Evolutionary conservation across 2,113 vertebrate species (phyloP).

Genomic region (Perognathus longimembris): DNA sequence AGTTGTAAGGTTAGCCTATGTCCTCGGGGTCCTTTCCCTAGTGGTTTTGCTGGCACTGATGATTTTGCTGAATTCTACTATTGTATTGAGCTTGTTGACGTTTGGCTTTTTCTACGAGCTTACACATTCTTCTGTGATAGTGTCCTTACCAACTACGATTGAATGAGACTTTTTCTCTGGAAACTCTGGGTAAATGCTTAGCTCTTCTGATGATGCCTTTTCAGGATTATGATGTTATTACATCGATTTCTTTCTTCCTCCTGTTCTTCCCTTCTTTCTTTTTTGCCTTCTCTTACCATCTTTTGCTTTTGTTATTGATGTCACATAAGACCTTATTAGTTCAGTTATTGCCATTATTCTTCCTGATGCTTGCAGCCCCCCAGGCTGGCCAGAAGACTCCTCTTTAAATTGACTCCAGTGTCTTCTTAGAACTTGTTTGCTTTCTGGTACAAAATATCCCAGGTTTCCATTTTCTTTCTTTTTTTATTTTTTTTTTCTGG

Average conservation of each 20-base stretch:
- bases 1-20: background rate
- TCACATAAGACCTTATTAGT: background rate
- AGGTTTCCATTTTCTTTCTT: background rate
- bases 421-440: background rate
- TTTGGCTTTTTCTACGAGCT: background rate
- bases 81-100: background rate
- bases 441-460: constrained; percentile 1
- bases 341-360: background rate
- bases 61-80: background rate
- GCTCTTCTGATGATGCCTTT: background rate
- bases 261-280: background rate
- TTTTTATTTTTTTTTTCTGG: background rate
- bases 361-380: background rate
- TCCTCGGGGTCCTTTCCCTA: background rate
- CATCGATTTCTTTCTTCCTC: background rate
- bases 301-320: background rate
- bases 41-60: background rate
- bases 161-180: background rate
- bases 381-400: background rate
- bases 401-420: background rate
- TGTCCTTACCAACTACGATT: background rate
- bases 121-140: background rate
- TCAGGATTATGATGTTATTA: background rate
- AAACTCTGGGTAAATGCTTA: background rate
- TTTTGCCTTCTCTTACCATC: background rate